These are phyloP conservation scores for Aphidius colemani DNA, from an alignment of 2,888 invertebrate species.

Conservation along the genomic window DNA sequence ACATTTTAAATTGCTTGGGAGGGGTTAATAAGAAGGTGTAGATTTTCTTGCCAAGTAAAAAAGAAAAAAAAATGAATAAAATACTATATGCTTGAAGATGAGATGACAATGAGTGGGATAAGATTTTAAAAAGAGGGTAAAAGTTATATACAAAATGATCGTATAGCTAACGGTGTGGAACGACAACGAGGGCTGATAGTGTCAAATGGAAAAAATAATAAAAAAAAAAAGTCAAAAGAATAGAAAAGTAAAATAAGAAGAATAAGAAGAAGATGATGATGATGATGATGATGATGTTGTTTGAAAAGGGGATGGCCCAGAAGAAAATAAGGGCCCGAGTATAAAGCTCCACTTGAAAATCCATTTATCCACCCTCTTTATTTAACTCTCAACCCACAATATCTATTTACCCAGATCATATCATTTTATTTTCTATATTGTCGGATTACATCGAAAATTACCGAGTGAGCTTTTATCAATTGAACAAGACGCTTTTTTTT, in stretches of 20 bases:
- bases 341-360: slow-evolving; percentile 28
- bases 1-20: background rate
- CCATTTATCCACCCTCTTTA: slow-evolving; percentile 4
- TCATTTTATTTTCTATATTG: background rate
- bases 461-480: background rate
- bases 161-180: slow-evolving; percentile 33
- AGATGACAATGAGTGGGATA: slow-evolving; percentile 17
- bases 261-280: no score
- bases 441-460: background rate
- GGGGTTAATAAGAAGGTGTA: slow-evolving; percentile 12
- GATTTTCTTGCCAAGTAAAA: slow-evolving; percentile 6
- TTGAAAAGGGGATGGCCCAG: slow-evolving; percentile 21
- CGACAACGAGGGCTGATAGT: slow-evolving; percentile 33
- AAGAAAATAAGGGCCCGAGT: slow-evolving; percentile 32
- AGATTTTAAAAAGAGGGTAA: slow-evolving; percentile 16
- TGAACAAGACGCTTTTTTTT: no score
- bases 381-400: slow-evolving; percentile 4
- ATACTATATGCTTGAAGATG: background rate
- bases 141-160: background rate
- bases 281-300: no score
- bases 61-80: slow-evolving; percentile 9
- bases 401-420: background rate
- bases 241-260: no score
- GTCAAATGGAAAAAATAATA: background rate
- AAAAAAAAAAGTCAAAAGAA: background rate